A percentile compares a stretch with the other conserved stretches of the same genome.
Conservation (phyloP, 2,113 vertebrate species). For the Oncorhynchus gorbuscha region DNA sequence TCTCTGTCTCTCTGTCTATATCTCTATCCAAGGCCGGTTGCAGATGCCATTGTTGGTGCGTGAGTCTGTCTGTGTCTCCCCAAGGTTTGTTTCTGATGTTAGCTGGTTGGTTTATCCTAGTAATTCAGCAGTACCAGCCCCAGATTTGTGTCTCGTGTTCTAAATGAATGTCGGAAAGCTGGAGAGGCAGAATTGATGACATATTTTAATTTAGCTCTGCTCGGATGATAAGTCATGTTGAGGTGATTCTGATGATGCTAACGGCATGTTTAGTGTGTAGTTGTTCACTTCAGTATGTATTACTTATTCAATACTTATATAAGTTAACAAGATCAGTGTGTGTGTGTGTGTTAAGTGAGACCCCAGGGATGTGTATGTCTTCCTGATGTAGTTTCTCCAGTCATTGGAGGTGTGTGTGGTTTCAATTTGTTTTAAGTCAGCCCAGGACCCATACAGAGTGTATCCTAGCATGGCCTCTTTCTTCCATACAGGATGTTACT, state of each 20-base stretch:
- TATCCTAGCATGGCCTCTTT: not conserved
- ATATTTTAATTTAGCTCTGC: slow-evolving; percentile 14
- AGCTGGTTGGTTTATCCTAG: not conserved
- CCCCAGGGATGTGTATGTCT: too few species aligned
- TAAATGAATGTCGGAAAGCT: slow-evolving; percentile 17
- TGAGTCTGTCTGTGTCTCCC: not conserved
- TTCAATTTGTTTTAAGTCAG: too few species aligned
- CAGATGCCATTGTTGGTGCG: not conserved
- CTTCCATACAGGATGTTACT: not conserved
- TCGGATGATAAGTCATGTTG: not conserved
- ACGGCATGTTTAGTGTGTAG: not conserved
- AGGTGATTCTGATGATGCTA: slow-evolving; percentile 4
- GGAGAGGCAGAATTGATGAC: slow-evolving; percentile 17
- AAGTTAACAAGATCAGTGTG: too few species aligned
- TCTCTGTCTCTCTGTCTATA: too few species aligned
- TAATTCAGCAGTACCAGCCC: slow-evolving; percentile 11
- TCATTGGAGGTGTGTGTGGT: too few species aligned
- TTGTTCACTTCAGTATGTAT: too few species aligned
- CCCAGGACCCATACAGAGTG: not conserved
- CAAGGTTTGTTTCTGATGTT: not conserved
- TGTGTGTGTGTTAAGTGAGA: too few species aligned
- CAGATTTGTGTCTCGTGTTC: slow-evolving; percentile 18
- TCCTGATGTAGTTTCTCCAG: too few species aligned
- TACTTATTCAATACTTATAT: too few species aligned
- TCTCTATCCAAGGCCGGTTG: not conserved